Percentiles rank a stretch among this genome's conserved stretches.
phyloP scores from a whole-genome alignment of 1,140 invertebrate genomes.

The Macrocentrus cingulum region DNA sequence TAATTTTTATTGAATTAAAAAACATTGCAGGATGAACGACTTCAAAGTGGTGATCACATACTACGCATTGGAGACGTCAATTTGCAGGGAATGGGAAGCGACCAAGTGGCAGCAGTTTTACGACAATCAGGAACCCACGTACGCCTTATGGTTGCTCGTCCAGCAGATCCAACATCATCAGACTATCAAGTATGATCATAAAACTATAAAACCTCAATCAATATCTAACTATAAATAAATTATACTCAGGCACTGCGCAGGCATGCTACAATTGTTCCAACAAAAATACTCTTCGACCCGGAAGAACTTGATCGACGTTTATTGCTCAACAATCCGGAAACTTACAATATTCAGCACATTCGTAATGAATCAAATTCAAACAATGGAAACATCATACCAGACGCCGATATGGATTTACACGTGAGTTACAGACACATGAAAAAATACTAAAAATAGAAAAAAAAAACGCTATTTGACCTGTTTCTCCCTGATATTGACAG shows the following conservation, averaged over 20 bases:
- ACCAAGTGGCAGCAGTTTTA: constrained; percentile 94
- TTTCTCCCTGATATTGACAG: too few species aligned
- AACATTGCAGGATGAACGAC: constrained; percentile 76
- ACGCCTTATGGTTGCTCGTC: constrained; percentile 88
- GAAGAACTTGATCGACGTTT: constrained; percentile 84
- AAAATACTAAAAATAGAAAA: too few species aligned
- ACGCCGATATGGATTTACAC: constrained; percentile 57
- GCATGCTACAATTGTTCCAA: constrained; percentile 80
- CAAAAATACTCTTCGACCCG: constrained; percentile 80
- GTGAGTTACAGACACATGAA: too few species aligned
- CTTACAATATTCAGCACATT: constrained; percentile 45
- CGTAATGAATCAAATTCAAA: constrained; percentile 43
- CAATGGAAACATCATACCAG: constrained; percentile 56
- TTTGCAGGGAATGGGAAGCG: constrained; percentile 92
- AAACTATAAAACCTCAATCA: too few species aligned
- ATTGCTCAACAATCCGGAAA: constrained; percentile 63
- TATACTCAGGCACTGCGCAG: constrained; percentile 70
- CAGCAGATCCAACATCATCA: constrained; percentile 74
- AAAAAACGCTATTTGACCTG: too few species aligned
- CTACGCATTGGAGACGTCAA: constrained; percentile 93
- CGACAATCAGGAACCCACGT: constrained; percentile 91
- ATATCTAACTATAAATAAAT: too few species aligned
- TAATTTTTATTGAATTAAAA: too few species aligned
- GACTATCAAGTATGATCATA: constrained; percentile 59
- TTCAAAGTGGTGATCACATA: constrained; percentile 95